Evolutionary conservation across 2,888 invertebrate species (phyloP).

Genomic region (Encarsia formosa): DNA sequence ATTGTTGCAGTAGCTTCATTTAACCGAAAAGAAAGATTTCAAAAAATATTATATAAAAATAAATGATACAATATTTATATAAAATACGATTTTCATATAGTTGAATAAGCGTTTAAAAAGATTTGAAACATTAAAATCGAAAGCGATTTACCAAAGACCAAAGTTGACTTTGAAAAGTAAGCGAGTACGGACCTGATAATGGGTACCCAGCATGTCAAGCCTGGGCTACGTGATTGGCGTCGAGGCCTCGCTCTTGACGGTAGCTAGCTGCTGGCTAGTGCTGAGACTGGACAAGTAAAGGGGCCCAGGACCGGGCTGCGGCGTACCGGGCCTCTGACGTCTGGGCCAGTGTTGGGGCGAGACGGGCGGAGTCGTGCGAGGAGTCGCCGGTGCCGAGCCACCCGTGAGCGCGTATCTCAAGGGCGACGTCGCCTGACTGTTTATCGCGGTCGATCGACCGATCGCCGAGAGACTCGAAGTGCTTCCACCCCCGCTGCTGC

Average conservation of each 20-base stretch:
- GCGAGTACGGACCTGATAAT: no score
- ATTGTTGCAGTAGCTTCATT: no score
- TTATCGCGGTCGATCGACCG: constrained; percentile 37
- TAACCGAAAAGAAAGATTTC: no score
- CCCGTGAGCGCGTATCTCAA: constrained; percentile 52
- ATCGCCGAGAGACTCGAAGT: constrained; percentile 54
- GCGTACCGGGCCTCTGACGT: constrained; percentile 59
- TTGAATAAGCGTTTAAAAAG: no score
- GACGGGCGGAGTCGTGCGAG: constrained; percentile 69
- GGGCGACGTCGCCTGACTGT: constrained; percentile 36
- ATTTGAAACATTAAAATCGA: no score
- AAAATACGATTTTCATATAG: no score
- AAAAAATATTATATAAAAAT: no score
- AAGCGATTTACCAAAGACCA: no score
- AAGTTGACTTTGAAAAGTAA: no score
- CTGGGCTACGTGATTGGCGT: constrained; percentile 26
- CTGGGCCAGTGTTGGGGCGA: constrained; percentile 67
- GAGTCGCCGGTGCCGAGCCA: constrained; percentile 72
- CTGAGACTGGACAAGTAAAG: not conserved
- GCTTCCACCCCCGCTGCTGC: constrained; percentile 56
- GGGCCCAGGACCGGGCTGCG: constrained; percentile 55
- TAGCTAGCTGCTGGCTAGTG: constrained; percentile 6
- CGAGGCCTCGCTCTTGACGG: constrained; percentile 15
- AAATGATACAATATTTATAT: no score
- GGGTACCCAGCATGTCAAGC: constrained; percentile 13